Conservation (phyloP, 2,797 vertebrate species). For the Gymnoscopelus braueri region DNA sequence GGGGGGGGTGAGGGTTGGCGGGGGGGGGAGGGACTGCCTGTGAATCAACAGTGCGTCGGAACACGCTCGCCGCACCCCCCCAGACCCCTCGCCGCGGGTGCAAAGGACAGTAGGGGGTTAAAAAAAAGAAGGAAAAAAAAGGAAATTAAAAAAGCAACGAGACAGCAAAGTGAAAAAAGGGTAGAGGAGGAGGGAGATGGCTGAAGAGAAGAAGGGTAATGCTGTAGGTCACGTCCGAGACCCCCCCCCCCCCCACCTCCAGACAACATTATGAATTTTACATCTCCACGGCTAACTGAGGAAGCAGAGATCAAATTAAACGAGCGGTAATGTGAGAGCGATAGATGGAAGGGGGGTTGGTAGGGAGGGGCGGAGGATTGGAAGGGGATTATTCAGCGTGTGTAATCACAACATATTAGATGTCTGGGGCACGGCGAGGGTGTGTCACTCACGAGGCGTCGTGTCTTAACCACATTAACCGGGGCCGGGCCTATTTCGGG, state of each 20-base stretch:
- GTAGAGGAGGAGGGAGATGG: constrained; percentile 16
- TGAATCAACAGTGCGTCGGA: constrained; percentile 63
- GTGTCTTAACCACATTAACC: constrained; percentile 24
- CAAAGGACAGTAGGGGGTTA: constrained; percentile 34
- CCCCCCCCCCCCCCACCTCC: constrained; percentile 16
- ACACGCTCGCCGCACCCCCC: constrained; percentile 55
- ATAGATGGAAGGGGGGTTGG: constrained; percentile 44
- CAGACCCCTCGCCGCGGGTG: constrained; percentile 45
- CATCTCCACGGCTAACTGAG: constrained; percentile 67
- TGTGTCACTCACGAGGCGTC: constrained; percentile 44
- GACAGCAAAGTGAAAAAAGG: neutral
- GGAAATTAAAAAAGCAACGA: constrained; percentile 17
- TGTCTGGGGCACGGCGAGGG: constrained; percentile 41
- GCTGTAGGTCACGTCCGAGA: constrained; percentile 56
- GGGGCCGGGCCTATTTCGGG: too few relatives aligned
- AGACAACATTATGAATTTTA: constrained; percentile 40
- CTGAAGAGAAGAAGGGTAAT: constrained; percentile 18
- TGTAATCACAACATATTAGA: constrained; percentile 68
- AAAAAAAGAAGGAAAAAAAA: constrained; percentile 25
- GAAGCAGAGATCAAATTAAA: constrained; percentile 67
- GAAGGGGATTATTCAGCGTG: constrained; percentile 53
- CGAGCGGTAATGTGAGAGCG: constrained; percentile 54
- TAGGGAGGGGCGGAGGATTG: constrained; percentile 2
- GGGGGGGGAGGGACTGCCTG: constrained; percentile 17
- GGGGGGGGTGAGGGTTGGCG: constrained; percentile 43